These are phyloP conservation scores for Lathronympha strigana DNA, from an alignment of 2,888 invertebrate genomes.

Conservation along the genomic window DNA sequence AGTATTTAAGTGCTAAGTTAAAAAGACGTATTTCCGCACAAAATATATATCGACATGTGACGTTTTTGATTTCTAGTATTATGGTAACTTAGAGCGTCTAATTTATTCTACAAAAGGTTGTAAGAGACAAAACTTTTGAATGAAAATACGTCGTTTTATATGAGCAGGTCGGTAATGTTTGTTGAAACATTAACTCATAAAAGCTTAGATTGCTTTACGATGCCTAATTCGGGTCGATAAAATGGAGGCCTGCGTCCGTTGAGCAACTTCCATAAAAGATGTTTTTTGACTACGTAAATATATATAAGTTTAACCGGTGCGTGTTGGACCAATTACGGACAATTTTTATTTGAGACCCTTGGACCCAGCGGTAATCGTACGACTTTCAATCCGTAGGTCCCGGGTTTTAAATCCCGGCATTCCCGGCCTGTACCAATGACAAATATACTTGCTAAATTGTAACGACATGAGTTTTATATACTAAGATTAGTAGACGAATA, in stretches of 20 bases:
- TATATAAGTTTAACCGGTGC: too few relatives aligned
- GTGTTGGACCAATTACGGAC: too few relatives aligned
- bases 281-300: background rate
- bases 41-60: background rate
- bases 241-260: constrained; percentile 28
- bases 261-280: background rate
- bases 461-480: too few relatives aligned
- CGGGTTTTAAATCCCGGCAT: too few relatives aligned
- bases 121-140: background rate
- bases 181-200: constrained; percentile 41
- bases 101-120: background rate
- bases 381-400: too few relatives aligned
- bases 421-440: too few relatives aligned
- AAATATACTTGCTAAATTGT: too few relatives aligned
- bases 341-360: too few relatives aligned
- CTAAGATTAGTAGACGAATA: too few relatives aligned
- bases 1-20: background rate
- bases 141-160: background rate
- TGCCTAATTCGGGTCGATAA: constrained; percentile 34
- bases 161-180: constrained; percentile 24
- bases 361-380: too few relatives aligned
- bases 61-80: background rate
- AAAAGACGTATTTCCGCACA: background rate
- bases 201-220: constrained; percentile 40
- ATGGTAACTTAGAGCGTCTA: constrained; percentile 27